Base-by-base conservation (phyloP, 2,797 vertebrate genomes). In the Balearica regulorum region DNA sequence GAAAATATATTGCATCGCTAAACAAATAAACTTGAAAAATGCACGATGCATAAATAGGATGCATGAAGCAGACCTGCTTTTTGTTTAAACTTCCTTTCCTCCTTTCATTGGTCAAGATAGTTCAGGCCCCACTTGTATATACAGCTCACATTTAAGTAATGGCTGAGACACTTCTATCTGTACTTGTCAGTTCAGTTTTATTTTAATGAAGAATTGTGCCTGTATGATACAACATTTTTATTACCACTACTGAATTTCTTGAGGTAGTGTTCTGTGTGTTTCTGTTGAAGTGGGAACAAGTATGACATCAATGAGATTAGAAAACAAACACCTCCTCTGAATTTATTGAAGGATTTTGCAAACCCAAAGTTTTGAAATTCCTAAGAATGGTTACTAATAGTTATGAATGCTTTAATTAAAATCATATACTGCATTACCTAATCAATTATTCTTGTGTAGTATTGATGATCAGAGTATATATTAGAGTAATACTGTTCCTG, bases 261-360 rank as follows among this genome's bases (percentile, higher is more conserved):
- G 1, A 79, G 16, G 22, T 82, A 12, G 2, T 41, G 18, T 35
- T n/a, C 35, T 72, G 7, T 69, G 51, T 0, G 0, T 43, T 78
- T 76, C 46, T 82, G 46, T 43, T 57, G 57, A 81, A 58, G 81
- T 5, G 2, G 81, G 49, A 91, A 21, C 48, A 55, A 25, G 37
- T 70, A 16, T 69, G 33, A 29, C 33, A 68, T 60, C 43, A 21
- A 2, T 29, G 68, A 39, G 31, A 54, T 89, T 22, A 54, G 41
- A 60, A 83, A 89, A 51, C 14, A 93, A 89, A 43, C 22, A 33
- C 14, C 8, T 48, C 16, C n/a, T 82, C 29, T 57, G 9, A 41
- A n/a, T 73, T 90, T 53, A 31, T 0, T 29, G 31, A 80, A 61
- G 35, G 35, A 44, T 49, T 69, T 72, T 88, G 68, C 55, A 90